phyloP scores from a whole-genome alignment of 2,797 vertebrate genomes.

The Squalus acanthias region DNA sequence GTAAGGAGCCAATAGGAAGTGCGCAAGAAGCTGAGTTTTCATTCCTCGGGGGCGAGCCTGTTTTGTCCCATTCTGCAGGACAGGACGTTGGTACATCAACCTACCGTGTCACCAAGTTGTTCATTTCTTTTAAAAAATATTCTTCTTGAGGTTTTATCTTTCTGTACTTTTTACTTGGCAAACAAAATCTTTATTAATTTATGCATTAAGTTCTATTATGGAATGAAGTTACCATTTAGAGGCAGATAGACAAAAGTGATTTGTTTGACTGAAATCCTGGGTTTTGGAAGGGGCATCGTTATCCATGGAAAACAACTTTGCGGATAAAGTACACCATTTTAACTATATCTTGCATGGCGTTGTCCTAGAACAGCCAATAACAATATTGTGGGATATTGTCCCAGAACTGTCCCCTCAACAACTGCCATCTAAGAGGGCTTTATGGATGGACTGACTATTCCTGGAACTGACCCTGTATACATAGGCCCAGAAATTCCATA shows the following conservation, averaged over 20 bases:
- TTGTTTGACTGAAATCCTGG: too few relatives aligned
- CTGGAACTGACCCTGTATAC: background rate
- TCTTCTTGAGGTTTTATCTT: too few relatives aligned
- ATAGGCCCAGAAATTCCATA: background rate
- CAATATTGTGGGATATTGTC: background rate
- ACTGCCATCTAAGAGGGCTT: background rate
- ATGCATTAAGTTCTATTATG: too few relatives aligned
- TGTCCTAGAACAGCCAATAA: background rate
- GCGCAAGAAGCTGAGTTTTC: background rate
- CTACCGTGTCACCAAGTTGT: background rate
- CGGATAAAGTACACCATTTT: background rate
- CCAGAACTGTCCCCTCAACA: too few relatives aligned
- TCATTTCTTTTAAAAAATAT: too few relatives aligned
- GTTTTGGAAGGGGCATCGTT: background rate
- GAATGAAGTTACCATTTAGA: too few relatives aligned
- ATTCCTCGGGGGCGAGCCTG: background rate
- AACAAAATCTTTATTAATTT: too few relatives aligned
- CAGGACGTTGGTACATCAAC: background rate
- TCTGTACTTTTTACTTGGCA: too few relatives aligned
- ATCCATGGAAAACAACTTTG: background rate
- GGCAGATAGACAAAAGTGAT: too few relatives aligned
- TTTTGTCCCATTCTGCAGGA: background rate
- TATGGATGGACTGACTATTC: background rate
- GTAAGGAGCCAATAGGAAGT: background rate
- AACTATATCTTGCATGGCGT: background rate